Evolutionary conservation across 2,888 invertebrate species (phyloP).

Genomic region (Trichogramma evanescens): DNA sequence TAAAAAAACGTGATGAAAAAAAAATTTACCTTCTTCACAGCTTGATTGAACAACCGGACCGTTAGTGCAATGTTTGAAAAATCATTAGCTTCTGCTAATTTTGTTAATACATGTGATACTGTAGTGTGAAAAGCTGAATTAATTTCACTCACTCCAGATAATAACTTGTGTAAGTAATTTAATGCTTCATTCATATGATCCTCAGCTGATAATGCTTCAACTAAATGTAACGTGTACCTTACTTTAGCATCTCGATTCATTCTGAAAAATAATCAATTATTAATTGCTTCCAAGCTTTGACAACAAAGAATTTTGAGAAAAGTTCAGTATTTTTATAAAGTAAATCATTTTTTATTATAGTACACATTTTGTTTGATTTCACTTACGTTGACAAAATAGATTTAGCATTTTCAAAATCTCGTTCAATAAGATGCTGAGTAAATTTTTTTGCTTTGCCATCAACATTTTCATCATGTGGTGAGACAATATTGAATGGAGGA

Average conservation of each 20-base stretch:
- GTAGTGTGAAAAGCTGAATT: background rate
- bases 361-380: too few species aligned
- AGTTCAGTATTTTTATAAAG: background rate
- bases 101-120: background rate
- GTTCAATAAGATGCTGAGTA: background rate
- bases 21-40: too few species aligned
- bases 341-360: background rate
- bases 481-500: constrained; percentile 61
- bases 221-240: background rate
- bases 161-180: background rate
- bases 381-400: constrained; percentile 1
- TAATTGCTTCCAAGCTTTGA: too few species aligned
- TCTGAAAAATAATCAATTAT: too few species aligned
- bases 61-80: background rate
- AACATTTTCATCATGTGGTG: background rate
- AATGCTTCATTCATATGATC: constrained; percentile 1
- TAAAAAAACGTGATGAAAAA: background rate
- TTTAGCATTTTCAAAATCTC: background rate
- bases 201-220: background rate
- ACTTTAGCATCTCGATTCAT: background rate
- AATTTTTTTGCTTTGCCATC: background rate
- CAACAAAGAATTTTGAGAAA: background rate
- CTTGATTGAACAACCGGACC: too few species aligned
- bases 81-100: constrained; percentile 2
- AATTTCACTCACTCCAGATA: background rate